Evolutionary conservation across 1,140 invertebrate species (phyloP).

Genomic region (Drosophila sucinea): DNA sequence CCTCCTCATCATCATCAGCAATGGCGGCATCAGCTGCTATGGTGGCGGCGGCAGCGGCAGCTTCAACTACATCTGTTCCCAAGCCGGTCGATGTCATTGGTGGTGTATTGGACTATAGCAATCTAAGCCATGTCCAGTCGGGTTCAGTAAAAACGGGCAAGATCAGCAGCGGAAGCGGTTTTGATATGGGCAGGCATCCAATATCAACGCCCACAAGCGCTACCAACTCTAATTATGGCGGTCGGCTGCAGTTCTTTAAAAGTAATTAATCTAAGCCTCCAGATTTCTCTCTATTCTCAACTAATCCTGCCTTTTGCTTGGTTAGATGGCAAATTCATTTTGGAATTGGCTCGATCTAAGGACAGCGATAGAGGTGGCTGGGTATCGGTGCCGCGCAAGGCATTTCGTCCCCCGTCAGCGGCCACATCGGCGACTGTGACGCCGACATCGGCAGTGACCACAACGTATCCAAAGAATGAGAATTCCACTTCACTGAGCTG

Average conservation of each 20-base stretch:
- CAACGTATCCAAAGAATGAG: conserved; percentile 80
- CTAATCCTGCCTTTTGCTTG: neutral
- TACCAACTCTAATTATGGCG: conserved; percentile 71
- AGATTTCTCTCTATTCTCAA: neutral
- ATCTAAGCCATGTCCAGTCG: conserved; percentile 51
- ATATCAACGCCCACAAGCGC: conserved; percentile 65
- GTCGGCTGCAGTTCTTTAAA: conserved; percentile 85
- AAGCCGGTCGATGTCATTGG: conserved; percentile 60
- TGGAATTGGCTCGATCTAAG: conserved; percentile 92
- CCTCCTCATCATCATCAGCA: conserved; percentile 17
- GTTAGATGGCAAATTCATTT: conserved; percentile 93
- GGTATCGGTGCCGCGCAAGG: conserved; percentile 93
- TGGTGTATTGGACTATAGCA: conserved; percentile 72
- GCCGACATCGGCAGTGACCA: conserved; percentile 85
- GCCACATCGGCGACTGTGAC: conserved; percentile 83
- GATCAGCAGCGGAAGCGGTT: conserved; percentile 48
- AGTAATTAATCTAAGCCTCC: conserved; percentile 64
- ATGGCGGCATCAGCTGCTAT: conserved; percentile 71
- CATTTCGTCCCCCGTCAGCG: conserved; percentile 90
- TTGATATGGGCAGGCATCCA: conserved; percentile 79
- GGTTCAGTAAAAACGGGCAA: conserved; percentile 49
- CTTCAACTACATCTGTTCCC: conserved; percentile 32
- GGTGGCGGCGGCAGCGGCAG: conserved; percentile 41
- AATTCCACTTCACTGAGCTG: conserved; percentile 84
- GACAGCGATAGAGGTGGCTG: conserved; percentile 92